Percentiles rank a stretch among this genome's conserved stretches.
These are phyloP conservation scores for Australoheros scitulus DNA, from an alignment of 2,113 vertebrate genomes.

Conservation along the genomic window DNA sequence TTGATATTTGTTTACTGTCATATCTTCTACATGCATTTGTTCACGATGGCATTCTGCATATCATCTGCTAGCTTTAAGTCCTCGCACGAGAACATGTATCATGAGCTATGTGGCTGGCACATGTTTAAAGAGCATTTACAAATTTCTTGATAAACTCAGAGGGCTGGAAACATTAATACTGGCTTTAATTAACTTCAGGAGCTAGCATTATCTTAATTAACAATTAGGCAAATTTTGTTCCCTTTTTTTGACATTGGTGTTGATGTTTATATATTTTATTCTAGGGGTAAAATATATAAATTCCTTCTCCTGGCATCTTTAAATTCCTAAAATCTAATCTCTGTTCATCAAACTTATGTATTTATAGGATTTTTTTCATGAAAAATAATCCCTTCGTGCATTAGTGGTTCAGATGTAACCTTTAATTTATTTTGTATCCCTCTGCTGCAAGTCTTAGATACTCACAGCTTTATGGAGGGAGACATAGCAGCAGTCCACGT, in stretches of 20 bases:
- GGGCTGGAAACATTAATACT: background rate
- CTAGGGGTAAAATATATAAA: background rate
- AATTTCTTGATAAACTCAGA: background rate
- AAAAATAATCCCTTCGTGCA: background rate
- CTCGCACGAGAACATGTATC: rapidly evolving
- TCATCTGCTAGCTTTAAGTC: background rate
- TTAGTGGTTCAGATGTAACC: background rate
- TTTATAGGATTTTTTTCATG: rapidly evolving
- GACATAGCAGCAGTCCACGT: background rate
- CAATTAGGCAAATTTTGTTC: background rate
- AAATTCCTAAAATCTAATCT: background rate
- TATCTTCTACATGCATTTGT: too few species aligned
- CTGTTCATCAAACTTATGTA: background rate
- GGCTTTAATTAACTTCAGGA: background rate
- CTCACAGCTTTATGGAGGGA: background rate
- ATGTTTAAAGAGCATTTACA: background rate
- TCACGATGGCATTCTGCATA: background rate
- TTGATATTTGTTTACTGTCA: too few species aligned
- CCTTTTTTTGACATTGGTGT: background rate
- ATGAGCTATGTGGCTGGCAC: rapidly evolving
- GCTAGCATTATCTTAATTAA: rapidly evolving
- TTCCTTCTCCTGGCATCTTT: background rate
- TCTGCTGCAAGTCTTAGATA: background rate
- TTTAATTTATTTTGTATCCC: background rate
- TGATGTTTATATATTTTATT: background rate